phyloP scores from a whole-genome alignment of 2,113 vertebrate genomes.

The Antigone vipio region DNA sequence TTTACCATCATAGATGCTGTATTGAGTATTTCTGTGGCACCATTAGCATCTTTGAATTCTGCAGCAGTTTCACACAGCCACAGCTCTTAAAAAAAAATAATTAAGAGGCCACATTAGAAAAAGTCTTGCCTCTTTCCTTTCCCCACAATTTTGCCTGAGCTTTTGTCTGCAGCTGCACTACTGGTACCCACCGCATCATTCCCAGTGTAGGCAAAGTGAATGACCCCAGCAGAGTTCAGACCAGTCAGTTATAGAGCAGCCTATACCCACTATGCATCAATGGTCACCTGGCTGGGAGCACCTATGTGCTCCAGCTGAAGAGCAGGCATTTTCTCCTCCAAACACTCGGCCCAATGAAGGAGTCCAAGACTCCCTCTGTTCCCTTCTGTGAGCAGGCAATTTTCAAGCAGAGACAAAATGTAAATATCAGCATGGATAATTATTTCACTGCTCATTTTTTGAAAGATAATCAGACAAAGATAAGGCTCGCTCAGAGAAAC shows the following conservation, averaged over 20 bases:
- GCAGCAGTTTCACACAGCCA: background rate
- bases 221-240: background rate
- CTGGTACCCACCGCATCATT: background rate
- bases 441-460: slow-evolving; percentile 49
- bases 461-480: slow-evolving; percentile 29
- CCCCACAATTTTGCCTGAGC: background rate
- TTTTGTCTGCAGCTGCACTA: background rate
- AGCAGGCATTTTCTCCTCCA: background rate
- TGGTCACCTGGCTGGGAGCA: background rate
- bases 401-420: slow-evolving; percentile 42
- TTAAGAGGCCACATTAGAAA: background rate
- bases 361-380: background rate
- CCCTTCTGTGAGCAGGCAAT: background rate
- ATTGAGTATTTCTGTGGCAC: background rate
- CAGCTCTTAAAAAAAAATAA: background rate
- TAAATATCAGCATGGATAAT: slow-evolving; percentile 53
- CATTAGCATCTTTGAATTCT: background rate
- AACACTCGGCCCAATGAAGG: background rate
- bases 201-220: background rate
- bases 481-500: background rate
- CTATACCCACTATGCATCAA: background rate
- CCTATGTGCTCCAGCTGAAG: background rate
- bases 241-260: background rate
- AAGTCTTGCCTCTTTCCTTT: background rate
- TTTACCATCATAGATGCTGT: background rate